These are phyloP conservation scores for Pollenia angustigena DNA, from an alignment of 2,888 invertebrate species.

Conservation along the genomic window DNA sequence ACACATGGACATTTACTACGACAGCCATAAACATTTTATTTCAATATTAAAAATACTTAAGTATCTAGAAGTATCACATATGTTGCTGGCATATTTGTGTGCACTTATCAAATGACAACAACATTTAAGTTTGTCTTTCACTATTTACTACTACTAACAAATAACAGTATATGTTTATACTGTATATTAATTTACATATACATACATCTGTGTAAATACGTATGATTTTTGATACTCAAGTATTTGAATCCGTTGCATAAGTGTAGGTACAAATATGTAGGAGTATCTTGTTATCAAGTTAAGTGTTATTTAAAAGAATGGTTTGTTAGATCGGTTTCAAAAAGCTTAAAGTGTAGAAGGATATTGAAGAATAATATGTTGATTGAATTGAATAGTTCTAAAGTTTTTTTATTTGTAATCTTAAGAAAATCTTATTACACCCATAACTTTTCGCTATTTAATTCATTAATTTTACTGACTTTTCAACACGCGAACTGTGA, in stretches of 20 bases:
- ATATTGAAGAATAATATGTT: no score
- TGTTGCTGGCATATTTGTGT: constrained; percentile 69
- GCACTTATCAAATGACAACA: constrained; percentile 69
- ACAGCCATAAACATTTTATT: constrained; percentile 52
- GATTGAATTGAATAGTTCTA: no score
- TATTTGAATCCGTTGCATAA: constrained; percentile 48
- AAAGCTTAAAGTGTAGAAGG: background rate
- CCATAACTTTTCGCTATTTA: background rate
- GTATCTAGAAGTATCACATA: constrained; percentile 57
- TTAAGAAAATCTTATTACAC: background rate
- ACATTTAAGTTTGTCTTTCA: constrained; percentile 58
- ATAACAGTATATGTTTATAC: background rate
- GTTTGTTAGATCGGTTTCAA: background rate
- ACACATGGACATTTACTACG: background rate
- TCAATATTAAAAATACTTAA: constrained; percentile 69
- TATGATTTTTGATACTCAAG: constrained; percentile 58
- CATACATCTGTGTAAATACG: background rate
- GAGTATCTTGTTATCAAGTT: background rate
- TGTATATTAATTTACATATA: background rate
- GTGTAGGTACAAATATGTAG: constrained; percentile 27
- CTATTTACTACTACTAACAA: constrained; percentile 53
- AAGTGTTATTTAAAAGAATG: constrained; percentile 11
- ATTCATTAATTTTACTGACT: constrained; percentile 11
- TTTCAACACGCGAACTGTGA: background rate
- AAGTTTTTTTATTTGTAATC: no score